Evolutionary conservation across 2,888 invertebrate genomes (phyloP), one percentile per base, ranked within the genome.

Genomic region (Drosophila hamatofila): DNA sequence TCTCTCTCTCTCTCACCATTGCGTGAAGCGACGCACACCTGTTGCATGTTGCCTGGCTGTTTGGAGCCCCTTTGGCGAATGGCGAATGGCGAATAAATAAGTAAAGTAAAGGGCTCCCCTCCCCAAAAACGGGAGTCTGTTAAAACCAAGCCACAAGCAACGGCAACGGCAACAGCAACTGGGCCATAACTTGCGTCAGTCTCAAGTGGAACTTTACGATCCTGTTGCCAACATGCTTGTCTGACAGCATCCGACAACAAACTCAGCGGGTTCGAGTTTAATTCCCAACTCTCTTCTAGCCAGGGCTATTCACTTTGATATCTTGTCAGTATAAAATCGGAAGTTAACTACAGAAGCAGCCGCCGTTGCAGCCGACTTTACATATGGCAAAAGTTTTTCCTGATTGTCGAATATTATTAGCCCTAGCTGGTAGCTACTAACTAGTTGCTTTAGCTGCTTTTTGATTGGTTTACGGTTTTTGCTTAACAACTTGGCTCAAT

Each of bases 161-260:
- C 21, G 5, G 42, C 42, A 6, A 42, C 1, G 12, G 42, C 42
- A 12, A 42, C 1, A 6, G 42, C 42, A 58, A 72, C 48, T 55
- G 65, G 64, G 33, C 78, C 70, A 74, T 78, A 78, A 77, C 78
- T 77, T 78, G 74, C 39, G 70, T 70, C 77, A 69, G 69, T 77
- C 55, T 58, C 77, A 51, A 76, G 60, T 57, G 68, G 63, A 76
- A 76, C 77, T 76, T 76, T 76, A 76, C 77, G 76, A 77, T 60
- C 42, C 72, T 76, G 72, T 75, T 75, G 61, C 49, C 70, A 75
- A 71, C 65, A 58, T 49, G 74, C 54, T 23, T 25, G 46, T 37
- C 83, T 80, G 82, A 82, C 82, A 83, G 82, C 82, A 83, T 83
- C 86, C 82, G 82, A 83, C 82, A 85, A 76, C 75, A 57, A 66